Evolutionary conservation across 2,888 invertebrate species (phyloP).

Genomic region (Notodonta dromedarius): DNA sequence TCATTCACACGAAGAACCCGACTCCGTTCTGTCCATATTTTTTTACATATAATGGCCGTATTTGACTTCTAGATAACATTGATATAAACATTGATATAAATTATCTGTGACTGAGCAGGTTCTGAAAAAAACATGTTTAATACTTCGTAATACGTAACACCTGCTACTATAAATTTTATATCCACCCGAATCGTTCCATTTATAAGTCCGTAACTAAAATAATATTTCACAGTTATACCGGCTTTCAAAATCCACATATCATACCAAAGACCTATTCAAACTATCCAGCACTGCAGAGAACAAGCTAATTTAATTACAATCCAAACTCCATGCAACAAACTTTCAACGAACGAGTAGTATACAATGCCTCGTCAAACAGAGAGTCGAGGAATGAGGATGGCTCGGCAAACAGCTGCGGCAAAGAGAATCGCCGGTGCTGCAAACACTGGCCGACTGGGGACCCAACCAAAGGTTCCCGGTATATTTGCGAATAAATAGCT

Average conservation of each 20-base stretch:
- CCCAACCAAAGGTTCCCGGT: background rate
- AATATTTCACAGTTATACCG: too few relatives aligned
- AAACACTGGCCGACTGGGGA: conserved; percentile 1
- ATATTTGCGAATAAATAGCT: background rate
- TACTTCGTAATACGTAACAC: too few relatives aligned
- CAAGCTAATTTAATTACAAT: conserved; percentile 2
- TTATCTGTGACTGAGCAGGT: too few relatives aligned
- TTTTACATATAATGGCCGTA: too few relatives aligned
- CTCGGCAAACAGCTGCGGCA: conserved; percentile 7
- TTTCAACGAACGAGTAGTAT: background rate
- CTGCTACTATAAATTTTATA: too few relatives aligned
- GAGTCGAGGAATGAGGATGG: conserved; percentile 2
- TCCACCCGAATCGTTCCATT: too few relatives aligned
- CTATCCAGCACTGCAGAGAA: background rate
- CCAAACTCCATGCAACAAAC: background rate
- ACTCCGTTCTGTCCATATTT: too few relatives aligned
- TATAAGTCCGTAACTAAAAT: too few relatives aligned
- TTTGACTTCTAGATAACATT: too few relatives aligned
- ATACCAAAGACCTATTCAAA: background rate
- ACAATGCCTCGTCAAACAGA: background rate
- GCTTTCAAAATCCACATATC: background rate
- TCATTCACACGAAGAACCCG: too few relatives aligned
- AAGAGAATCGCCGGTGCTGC: conserved; percentile 8
- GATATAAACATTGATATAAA: too few relatives aligned
- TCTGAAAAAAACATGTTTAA: too few relatives aligned